phyloP scores from a whole-genome alignment of 1,140 invertebrate genomes.

The Lordiphosa mommai region DNA sequence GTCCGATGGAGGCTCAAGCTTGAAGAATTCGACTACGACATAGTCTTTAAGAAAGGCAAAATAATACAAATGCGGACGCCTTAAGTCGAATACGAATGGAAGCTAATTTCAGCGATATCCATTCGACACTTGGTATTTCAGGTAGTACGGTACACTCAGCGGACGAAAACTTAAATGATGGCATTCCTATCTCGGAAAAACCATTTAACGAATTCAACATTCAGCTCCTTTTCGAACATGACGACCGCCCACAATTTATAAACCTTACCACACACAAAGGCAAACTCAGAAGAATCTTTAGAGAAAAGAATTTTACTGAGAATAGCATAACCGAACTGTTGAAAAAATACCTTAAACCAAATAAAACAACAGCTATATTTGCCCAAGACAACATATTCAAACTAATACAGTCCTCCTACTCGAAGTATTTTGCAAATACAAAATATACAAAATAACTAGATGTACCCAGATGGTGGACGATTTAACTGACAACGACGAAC shows the following conservation, averaged over 20 bases:
- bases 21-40: constrained; percentile 6
- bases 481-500: neutral
- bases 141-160: constrained; percentile 1
- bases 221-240: neutral
- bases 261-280: neutral
- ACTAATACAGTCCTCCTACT: neutral
- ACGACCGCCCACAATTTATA: neutral
- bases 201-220: neutral
- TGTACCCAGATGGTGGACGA: constrained; percentile 1
- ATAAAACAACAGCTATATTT: constrained; percentile 4
- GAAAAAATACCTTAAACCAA: constrained; percentile 7
- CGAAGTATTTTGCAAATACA: constrained; percentile 12
- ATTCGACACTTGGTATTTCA: neutral
- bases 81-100: constrained; percentile 1
- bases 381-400: neutral
- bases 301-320: neutral
- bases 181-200: neutral
- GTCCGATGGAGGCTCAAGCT: constrained; percentile 6
- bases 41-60: constrained; percentile 7
- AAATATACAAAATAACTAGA: constrained; percentile 3
- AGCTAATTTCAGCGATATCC: neutral
- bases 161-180: neutral
- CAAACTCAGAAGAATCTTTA: neutral
- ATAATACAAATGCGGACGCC: constrained; percentile 10
- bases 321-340: neutral